Evolutionary conservation across 2,797 vertebrate genomes (phyloP).

Genomic region (Acanthurus leucopareius): DNA sequence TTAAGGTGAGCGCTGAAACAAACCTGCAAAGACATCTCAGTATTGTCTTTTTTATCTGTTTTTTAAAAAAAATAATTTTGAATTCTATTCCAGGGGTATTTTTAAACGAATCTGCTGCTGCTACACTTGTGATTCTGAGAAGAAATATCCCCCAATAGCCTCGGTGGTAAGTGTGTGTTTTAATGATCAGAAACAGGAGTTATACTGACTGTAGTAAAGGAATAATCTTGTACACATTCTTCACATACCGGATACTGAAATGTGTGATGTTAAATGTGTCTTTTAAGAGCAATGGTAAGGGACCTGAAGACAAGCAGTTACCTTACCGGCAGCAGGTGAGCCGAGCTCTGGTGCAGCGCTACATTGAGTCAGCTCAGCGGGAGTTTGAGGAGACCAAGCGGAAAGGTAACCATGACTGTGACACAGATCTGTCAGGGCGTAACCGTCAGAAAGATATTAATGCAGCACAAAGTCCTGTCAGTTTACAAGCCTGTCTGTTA

Average conservation of each 20-base stretch:
- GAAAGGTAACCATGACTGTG: constrained; percentile 84
- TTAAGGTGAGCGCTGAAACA: constrained; percentile 80
- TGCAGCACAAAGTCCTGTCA: no score
- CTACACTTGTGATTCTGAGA: constrained; percentile 75
- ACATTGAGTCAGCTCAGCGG: constrained; percentile 90
- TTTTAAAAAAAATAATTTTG: background rate
- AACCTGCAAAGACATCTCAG: background rate
- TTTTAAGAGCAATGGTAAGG: constrained; percentile 58
- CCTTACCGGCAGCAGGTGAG: constrained; percentile 90
- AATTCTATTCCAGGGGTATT: constrained; percentile 78
- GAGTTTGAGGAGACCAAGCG: constrained; percentile 91
- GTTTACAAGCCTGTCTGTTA: background rate
- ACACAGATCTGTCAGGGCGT: background rate
- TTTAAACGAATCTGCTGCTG: constrained; percentile 87
- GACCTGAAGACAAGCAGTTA: constrained; percentile 62
- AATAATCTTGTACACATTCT: background rate
- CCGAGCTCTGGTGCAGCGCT: constrained; percentile 90
- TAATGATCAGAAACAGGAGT: background rate
- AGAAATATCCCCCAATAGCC: constrained; percentile 84
- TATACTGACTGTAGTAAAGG: background rate
- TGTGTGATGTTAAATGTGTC: constrained; percentile 8
- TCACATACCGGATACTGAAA: background rate
- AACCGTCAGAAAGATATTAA: background rate
- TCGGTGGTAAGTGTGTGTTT: constrained; percentile 82
- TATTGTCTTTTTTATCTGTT: background rate